phyloP scores from a whole-genome alignment of 2,888 invertebrate genomes.

The Cremastinae sp. region DNA sequence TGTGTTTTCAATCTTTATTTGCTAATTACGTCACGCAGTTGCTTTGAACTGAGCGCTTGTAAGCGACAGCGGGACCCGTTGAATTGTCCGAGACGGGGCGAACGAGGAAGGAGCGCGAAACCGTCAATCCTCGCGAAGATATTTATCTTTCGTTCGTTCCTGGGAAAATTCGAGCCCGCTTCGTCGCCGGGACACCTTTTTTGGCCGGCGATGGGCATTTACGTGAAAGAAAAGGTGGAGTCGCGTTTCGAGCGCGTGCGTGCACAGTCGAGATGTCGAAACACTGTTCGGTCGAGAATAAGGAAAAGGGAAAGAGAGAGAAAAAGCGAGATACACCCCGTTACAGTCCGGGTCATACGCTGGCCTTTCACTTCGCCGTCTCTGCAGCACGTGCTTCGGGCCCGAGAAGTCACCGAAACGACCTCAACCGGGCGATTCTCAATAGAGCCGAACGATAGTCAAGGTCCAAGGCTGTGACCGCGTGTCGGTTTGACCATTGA shows the following conservation, averaged over 20 bases:
- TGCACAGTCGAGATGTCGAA: constrained; percentile 14
- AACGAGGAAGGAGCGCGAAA: too few species aligned
- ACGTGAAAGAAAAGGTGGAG: too few species aligned
- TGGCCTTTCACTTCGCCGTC: constrained; percentile 68
- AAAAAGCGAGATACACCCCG: constrained; percentile 60
- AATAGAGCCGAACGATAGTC: constrained; percentile 52
- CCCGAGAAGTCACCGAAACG: neutral
- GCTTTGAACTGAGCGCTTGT: too few species aligned
- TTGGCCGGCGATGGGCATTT: too few species aligned
- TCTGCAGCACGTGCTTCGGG: constrained; percentile 5
- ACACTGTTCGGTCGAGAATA: constrained; percentile 8
- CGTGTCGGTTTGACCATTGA: neutral
- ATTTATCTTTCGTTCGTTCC: too few species aligned
- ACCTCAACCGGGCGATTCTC: constrained; percentile 21
- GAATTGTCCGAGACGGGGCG: too few species aligned
- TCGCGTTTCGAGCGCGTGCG: neutral
- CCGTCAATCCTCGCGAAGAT: too few species aligned
- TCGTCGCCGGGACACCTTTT: too few species aligned
- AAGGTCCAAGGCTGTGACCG: constrained; percentile 58
- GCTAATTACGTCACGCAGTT: too few species aligned
- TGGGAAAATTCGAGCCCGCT: too few species aligned
- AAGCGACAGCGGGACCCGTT: too few species aligned
- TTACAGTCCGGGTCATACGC: constrained; percentile 56
- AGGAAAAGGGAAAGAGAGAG: constrained; percentile 26
- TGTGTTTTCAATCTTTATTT: too few species aligned